Conservation (phyloP, 1,140 invertebrate genomes). For the Lutraria rhynchaena region DNA sequence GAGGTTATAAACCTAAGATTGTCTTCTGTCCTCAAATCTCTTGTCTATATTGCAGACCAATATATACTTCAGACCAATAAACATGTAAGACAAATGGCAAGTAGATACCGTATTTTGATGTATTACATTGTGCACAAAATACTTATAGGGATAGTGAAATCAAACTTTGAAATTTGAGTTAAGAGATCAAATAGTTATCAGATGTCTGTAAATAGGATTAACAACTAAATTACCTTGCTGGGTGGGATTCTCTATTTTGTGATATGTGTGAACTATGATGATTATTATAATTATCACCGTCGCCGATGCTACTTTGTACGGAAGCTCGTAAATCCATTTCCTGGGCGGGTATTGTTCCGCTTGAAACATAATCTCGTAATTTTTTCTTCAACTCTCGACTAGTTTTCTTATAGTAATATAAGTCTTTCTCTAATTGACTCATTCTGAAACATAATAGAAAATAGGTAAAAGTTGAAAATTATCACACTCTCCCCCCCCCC, state of each 20-base stretch:
- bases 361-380: slow-evolving; percentile 69
- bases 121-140: no score
- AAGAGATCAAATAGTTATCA: no score
- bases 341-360: slow-evolving; percentile 67
- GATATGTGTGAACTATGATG: slow-evolving; percentile 15
- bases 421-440: slow-evolving; percentile 81
- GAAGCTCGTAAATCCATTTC: slow-evolving; percentile 55
- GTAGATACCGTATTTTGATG: background rate
- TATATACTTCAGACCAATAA: background rate
- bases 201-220: no score
- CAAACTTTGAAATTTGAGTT: no score
- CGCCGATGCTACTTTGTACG: slow-evolving; percentile 42
- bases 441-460: slow-evolving; percentile 65
- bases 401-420: slow-evolving; percentile 82
- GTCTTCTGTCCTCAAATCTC: no score
- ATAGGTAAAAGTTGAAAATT: no score
- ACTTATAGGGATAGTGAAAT: no score
- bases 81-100: background rate
- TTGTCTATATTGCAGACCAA: no score
- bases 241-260: slow-evolving; percentile 43
- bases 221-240: slow-evolving; percentile 52
- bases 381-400: slow-evolving; percentile 80
- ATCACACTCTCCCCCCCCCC: no score
- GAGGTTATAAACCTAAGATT: no score
- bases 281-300: slow-evolving; percentile 20